A percentile compares a stretch with the other conserved stretches of the same genome.
Evolutionary conservation across 2,797 vertebrate genomes (phyloP).

Genomic region (Gallinago solitaria): DNA sequence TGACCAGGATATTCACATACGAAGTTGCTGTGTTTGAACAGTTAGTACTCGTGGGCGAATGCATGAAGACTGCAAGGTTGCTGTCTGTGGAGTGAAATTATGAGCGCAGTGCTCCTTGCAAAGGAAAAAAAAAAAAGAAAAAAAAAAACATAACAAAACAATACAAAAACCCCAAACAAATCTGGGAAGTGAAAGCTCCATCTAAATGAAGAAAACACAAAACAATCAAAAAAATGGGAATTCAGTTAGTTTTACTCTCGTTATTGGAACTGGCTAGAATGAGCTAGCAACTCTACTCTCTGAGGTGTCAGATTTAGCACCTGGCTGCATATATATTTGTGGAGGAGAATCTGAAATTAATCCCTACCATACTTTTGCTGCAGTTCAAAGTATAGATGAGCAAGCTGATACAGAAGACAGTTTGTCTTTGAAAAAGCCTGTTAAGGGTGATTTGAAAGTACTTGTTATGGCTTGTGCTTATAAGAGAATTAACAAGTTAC

Average conservation of each 20-base stretch:
- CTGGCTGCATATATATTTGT: background rate
- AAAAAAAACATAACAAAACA: background rate
- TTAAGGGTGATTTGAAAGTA: background rate
- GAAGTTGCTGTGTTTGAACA: background rate
- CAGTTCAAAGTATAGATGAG: background rate
- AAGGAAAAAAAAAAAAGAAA: background rate
- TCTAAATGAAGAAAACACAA: background rate
- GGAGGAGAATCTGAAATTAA: background rate
- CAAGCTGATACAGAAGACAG: background rate
- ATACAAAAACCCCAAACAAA: background rate
- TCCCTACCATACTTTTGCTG: background rate
- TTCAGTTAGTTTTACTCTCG: background rate
- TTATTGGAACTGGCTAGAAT: background rate
- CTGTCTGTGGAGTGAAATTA: background rate
- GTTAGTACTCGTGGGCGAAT: background rate
- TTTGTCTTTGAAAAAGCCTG: background rate
- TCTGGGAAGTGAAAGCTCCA: background rate
- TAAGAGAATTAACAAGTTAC: background rate
- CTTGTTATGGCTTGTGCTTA: too few relatives aligned
- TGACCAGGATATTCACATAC: background rate
- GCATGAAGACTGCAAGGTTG: background rate
- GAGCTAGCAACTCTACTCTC: background rate
- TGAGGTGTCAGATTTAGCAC: background rate
- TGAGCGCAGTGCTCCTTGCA: background rate
- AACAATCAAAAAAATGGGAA: background rate